Evolutionary conservation across 2,113 vertebrate species (phyloP), one percentile per base, ranked within the genome.

Genomic region (Oryzias woworae): DNA sequence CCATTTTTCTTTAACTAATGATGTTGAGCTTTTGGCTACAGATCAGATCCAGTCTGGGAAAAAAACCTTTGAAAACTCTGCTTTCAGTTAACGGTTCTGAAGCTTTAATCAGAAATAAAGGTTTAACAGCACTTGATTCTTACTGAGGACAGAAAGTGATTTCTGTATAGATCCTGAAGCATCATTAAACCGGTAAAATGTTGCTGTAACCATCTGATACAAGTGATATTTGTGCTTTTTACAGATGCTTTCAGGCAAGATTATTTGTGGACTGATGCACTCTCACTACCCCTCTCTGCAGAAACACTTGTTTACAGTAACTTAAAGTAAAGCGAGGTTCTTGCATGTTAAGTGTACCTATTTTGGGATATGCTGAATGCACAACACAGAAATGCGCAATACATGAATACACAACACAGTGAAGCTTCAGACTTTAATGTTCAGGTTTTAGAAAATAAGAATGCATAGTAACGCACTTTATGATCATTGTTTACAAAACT

Each of bases 191-290:
- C 1, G 36, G 8, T 36, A 36, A 36, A 36, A 13, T 12, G 36
- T 36, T 36, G 36, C 7, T 36, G 36, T 28, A 6, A 28, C 5
- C 26, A 28, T 28, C 7, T 28, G 5, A 6, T 6, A 28, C 20
- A 36, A 12, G 36, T 36, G 36, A 36, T 10, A 12, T 62, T 18
- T 57, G 49, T 58, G 73, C 58, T 65, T 64, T 80, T 41, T 48
- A 42, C 43, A 12, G n/a, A 31, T 51, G 28, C 3, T 54, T 36
- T 36, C 36, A 36, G 36, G 36, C 8, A 1, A 36, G 36, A 42
- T 24, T 78, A 60, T 66, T 73, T 77, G 71, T 63, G 60, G 62
- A 62, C 3, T 51, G 7, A 53, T 64, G 63, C 14, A 26, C 53
- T 59, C 50, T 53, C 16, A 10, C 22, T 16, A 47, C 20, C 28